Evolutionary conservation across 2,113 vertebrate species (phyloP).

Genomic region (Myotis yumanensis): DNA sequence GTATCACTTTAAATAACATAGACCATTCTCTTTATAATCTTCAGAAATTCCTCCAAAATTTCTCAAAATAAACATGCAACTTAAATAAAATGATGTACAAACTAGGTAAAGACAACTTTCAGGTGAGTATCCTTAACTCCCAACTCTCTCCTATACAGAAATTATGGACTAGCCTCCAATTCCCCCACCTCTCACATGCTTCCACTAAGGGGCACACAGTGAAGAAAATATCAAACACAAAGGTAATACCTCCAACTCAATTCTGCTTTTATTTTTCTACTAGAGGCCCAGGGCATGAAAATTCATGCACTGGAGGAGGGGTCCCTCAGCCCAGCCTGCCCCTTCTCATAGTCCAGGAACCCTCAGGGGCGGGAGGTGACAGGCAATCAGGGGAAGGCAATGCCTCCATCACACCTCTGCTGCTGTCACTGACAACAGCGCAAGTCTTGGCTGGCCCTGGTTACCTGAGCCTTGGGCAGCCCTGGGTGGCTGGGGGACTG

Average conservation of each 20-base stretch:
- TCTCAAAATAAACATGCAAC: slow-evolving; percentile 29
- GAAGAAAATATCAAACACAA: neutral
- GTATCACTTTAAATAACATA: neutral
- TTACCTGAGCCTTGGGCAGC: too few relatives aligned
- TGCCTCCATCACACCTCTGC: too few relatives aligned
- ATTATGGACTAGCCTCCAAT: neutral
- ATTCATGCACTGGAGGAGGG: too few relatives aligned
- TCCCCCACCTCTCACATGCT: neutral
- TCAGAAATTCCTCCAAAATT: neutral
- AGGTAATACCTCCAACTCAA: neutral
- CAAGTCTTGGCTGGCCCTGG: too few relatives aligned
- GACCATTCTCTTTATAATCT: neutral
- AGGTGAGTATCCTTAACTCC: neutral
- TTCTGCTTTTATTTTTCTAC: slow-evolving; percentile 13
- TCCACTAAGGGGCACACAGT: neutral
- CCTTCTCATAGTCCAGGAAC: too few relatives aligned
- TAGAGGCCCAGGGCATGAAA: too few relatives aligned
- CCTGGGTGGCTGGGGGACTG: too few relatives aligned
- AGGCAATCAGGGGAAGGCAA: too few relatives aligned
- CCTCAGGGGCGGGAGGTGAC: too few relatives aligned
- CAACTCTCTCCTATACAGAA: neutral
- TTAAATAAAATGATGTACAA: neutral
- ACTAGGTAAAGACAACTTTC: neutral
- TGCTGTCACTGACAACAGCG: too few relatives aligned
- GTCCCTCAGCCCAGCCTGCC: too few relatives aligned